These are phyloP conservation scores for Calyptomena viridis DNA, from an alignment of 2,113 vertebrate genomes.

Conservation along the genomic window DNA sequence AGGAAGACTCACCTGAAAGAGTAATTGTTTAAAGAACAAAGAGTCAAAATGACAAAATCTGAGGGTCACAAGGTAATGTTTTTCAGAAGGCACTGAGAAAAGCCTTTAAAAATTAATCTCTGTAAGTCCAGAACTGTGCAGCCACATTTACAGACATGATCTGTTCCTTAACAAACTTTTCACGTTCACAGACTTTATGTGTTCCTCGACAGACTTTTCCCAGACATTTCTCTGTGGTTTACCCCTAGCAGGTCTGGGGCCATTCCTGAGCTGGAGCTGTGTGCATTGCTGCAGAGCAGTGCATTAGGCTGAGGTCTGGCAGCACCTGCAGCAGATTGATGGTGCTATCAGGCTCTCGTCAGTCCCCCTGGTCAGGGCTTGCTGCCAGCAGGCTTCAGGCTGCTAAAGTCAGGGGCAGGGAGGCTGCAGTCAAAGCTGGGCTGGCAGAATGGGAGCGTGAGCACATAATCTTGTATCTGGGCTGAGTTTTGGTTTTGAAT, in stretches of 20 bases:
- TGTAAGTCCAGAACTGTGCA: not conserved
- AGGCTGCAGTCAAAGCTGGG: not conserved
- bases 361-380: not conserved
- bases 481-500: not conserved
- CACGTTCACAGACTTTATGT: not conserved
- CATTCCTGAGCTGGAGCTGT: not conserved
- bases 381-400: not conserved
- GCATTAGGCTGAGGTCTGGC: not conserved
- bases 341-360: accelerated
- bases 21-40: not conserved
- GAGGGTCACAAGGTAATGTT: not conserved
- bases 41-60: not conserved
- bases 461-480: not conserved
- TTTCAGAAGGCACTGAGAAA: not conserved
- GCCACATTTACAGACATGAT: not conserved
- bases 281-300: not conserved
- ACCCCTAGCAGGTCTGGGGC: not conserved
- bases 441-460: not conserved
- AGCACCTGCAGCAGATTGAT: not conserved
- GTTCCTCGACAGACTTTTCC: not conserved
- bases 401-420: not conserved
- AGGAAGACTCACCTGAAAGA: not conserved
- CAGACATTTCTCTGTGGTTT: not conserved
- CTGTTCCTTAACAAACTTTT: not conserved
- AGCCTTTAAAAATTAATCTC: not conserved